Conservation (phyloP, 2,113 vertebrate species). For the Ibidorhyncha struthersii region DNA sequence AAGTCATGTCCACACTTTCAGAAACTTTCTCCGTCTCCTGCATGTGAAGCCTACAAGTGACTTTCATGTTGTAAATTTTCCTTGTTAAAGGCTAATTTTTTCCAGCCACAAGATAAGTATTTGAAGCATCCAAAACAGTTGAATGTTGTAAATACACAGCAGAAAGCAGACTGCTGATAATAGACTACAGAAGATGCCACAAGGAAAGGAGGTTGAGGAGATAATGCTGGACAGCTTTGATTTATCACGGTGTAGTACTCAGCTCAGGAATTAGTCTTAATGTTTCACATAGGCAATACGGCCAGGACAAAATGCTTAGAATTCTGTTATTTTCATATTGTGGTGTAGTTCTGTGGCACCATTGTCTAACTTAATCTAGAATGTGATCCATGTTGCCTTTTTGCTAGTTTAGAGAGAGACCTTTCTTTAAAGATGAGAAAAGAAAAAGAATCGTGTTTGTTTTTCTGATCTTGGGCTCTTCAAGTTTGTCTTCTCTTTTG, state of each 20-base stretch:
- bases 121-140: not conserved
- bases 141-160: not conserved
- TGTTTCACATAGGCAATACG: not conserved
- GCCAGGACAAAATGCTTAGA: not conserved
- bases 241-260: not conserved
- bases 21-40: not conserved
- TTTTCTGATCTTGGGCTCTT: not conserved
- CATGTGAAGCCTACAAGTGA: not conserved
- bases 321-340: not conserved
- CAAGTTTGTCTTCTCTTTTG: not conserved
- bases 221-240: not conserved
- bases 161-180: not conserved
- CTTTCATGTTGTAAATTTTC: not conserved
- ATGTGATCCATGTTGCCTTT: not conserved
- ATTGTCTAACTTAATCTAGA: not conserved
- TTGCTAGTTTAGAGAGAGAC: not conserved
- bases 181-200: not conserved
- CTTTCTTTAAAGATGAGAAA: not conserved
- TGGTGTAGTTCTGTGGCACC: not conserved
- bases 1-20: not conserved
- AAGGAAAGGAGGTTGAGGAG: not conserved
- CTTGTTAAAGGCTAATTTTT: not conserved
- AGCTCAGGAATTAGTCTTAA: not conserved
- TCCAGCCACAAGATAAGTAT: not conserved
- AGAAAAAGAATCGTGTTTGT: not conserved